These are phyloP conservation scores for Hippopotamyrus pictus DNA, from an alignment of 2,797 vertebrate species.

Conservation along the genomic window DNA sequence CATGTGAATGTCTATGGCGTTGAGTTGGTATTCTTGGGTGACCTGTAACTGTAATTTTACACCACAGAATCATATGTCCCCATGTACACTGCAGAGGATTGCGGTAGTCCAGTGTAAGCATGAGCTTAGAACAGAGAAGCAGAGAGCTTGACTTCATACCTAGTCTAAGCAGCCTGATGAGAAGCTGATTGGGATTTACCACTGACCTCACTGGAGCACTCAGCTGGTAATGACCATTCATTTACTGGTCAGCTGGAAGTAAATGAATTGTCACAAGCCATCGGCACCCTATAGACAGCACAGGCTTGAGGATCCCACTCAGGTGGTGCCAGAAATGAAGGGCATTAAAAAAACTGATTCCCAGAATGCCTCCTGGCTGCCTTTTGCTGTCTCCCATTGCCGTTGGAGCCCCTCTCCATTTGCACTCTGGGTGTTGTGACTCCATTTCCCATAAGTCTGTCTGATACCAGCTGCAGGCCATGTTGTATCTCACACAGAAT, in stretches of 20 bases:
- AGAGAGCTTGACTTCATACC: background rate
- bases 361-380: conserved; percentile 42
- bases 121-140: background rate
- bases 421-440: conserved; percentile 43
- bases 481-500: conserved; percentile 84
- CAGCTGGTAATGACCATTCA: conserved; percentile 34
- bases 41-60: background rate
- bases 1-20: background rate
- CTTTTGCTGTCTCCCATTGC: conserved; percentile 33
- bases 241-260: conserved; percentile 34
- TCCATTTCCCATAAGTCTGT: conserved; percentile 64
- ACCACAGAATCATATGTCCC: background rate
- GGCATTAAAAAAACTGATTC: conserved; percentile 28
- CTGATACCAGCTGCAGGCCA: conserved; percentile 68
- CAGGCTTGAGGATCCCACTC: conserved; percentile 30
- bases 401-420: conserved; percentile 41
- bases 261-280: conserved; percentile 42
- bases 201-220: conserved; percentile 30
- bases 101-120: background rate
- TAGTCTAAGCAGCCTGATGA: conserved; percentile 16
- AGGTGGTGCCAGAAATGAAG: background rate
- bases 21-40: background rate
- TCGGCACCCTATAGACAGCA: conserved; percentile 32
- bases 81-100: background rate
- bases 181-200: conserved; percentile 14